Conservation (phyloP, 2,888 invertebrate species). For the Pandemis cinnamomeana region DNA sequence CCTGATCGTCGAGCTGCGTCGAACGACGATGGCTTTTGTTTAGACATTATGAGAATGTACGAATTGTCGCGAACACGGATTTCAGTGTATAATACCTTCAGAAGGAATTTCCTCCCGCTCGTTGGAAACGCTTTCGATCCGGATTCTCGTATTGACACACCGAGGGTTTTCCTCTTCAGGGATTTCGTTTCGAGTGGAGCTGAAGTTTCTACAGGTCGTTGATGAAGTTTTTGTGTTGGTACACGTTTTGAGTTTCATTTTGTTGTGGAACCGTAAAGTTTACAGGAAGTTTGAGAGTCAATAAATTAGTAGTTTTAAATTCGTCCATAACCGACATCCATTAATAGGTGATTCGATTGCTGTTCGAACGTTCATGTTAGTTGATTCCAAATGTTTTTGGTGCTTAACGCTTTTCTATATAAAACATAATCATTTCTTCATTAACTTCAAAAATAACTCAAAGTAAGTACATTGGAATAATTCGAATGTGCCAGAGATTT, state of each 20-base stretch:
- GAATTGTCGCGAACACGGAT: conserved; percentile 65
- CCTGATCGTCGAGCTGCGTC: conserved; percentile 47
- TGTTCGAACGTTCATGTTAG: background rate
- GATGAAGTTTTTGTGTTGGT: conserved; percentile 10
- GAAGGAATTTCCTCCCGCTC: conserved; percentile 57
- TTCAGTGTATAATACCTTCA: conserved; percentile 60
- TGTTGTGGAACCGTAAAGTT: background rate
- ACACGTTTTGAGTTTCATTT: background rate
- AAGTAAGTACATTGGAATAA: conserved; percentile 4
- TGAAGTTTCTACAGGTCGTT: conserved; percentile 1
- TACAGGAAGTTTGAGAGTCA: background rate
- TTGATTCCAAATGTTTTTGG: too few relatives aligned
- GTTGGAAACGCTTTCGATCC: conserved; percentile 57
- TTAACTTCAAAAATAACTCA: conserved; percentile 4
- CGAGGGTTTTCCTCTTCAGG: conserved; percentile 12
- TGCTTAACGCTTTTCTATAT: too few relatives aligned
- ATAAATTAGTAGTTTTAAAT: background rate
- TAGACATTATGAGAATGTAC: conserved; percentile 71
- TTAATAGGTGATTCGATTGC: too few relatives aligned
- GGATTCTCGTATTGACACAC: conserved; percentile 19
- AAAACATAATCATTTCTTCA: background rate
- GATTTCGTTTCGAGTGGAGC: background rate
- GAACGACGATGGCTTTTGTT: conserved; percentile 68
- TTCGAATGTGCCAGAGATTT: conserved; percentile 19
- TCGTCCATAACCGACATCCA: too few relatives aligned